Evolutionary conservation across 2,888 invertebrate species (phyloP).

Genomic region (Sipha maydis): DNA sequence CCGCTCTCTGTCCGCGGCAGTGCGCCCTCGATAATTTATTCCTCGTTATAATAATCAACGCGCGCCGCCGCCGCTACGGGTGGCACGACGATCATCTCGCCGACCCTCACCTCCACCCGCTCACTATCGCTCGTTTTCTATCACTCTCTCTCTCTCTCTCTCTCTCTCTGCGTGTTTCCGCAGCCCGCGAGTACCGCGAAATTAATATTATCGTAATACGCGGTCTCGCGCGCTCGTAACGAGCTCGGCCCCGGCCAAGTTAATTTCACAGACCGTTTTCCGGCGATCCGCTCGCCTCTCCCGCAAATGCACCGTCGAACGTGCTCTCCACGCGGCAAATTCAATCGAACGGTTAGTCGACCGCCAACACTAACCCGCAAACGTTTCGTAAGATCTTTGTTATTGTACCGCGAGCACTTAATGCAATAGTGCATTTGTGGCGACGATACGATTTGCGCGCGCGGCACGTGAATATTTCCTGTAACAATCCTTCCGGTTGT

Average conservation of each 20-base stretch:
- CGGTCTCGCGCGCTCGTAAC: neutral
- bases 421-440: too few relatives aligned
- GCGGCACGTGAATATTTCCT: too few relatives aligned
- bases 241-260: neutral
- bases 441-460: too few relatives aligned
- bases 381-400: too few relatives aligned
- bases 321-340: too few relatives aligned
- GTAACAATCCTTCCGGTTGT: too few relatives aligned
- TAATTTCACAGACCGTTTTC: neutral
- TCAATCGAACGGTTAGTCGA: too few relatives aligned
- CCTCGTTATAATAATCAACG: constrained; percentile 7
- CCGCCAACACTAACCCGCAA: too few relatives aligned
- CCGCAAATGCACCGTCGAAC: too few relatives aligned
- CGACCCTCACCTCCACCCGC: neutral
- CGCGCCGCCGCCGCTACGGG: neutral
- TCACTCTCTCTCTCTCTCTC: neutral
- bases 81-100: constrained; percentile 32
- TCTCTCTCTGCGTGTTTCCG: neutral
- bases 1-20: constrained; percentile 17
- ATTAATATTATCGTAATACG: neutral
- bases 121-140: too few relatives aligned
- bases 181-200: neutral
- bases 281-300: neutral
- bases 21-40: constrained; percentile 54
- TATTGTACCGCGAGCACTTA: too few relatives aligned